phyloP scores from a whole-genome alignment of 2,113 vertebrate genomes.

The Tragelaphus buxtoni region DNA sequence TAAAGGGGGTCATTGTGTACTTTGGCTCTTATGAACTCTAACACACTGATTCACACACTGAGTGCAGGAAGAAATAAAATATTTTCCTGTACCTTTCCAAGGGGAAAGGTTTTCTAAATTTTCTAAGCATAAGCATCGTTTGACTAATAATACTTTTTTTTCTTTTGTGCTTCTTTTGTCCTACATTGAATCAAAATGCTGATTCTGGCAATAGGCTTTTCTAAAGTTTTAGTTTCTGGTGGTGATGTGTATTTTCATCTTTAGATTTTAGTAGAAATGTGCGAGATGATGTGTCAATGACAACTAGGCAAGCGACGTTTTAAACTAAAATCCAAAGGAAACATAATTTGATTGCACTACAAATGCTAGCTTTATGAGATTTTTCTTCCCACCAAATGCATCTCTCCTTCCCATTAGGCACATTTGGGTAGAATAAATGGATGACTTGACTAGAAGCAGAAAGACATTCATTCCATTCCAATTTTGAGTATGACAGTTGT shows the following conservation, averaged over 20 bases:
- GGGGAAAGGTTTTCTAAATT: not conserved
- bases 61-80: not conserved
- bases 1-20: not conserved
- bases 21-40: not conserved
- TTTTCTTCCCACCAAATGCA: not conserved
- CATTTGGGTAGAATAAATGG: not conserved
- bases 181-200: not conserved
- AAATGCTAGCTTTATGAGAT: not conserved
- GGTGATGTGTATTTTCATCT: not conserved
- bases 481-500: conserved; percentile 41
- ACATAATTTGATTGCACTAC: not conserved
- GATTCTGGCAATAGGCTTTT: not conserved
- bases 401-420: not conserved
- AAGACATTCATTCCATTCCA: conserved; percentile 23
- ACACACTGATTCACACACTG: not conserved
- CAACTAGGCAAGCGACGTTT: not conserved
- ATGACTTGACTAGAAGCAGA: not conserved
- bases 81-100: not conserved
- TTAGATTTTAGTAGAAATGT: conserved; percentile 43
- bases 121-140: not conserved
- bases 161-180: not conserved
- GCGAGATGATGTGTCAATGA: not conserved
- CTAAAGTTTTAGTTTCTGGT: not conserved
- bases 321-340: conserved; percentile 27
- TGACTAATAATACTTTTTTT: not conserved